Percentiles rank a stretch among this genome's conserved stretches.
Evolutionary conservation across 2,113 vertebrate genomes (phyloP).

Genomic region (Onychorhynchus coronatus): DNA sequence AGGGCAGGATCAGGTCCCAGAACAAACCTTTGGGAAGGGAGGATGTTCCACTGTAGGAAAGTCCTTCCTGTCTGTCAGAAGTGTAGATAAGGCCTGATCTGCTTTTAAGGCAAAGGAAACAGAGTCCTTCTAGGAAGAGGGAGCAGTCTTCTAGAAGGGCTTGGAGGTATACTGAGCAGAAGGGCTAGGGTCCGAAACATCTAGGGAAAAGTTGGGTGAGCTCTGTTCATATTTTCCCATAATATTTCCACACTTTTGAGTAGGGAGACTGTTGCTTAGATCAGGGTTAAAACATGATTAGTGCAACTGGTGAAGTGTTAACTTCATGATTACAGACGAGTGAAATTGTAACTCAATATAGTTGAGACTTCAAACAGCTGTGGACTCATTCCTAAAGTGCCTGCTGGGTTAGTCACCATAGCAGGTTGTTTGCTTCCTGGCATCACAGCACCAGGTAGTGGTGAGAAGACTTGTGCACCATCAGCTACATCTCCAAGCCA

Average conservation of each 20-base stretch:
- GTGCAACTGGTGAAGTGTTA: conserved; percentile 38
- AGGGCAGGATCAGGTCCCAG: neutral
- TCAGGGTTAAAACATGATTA: conserved; percentile 11
- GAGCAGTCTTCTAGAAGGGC: neutral
- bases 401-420: neutral
- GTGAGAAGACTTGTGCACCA: neutral
- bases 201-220: neutral
- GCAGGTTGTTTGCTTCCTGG: neutral
- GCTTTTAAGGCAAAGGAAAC: neutral
- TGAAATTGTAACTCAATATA: conserved; percentile 52
- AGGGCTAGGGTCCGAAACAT: neutral
- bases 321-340: conserved; percentile 25
- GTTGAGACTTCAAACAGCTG: conserved; percentile 48
- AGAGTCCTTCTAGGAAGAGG: neutral
- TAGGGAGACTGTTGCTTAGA: neutral
- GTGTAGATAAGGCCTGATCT: neutral
- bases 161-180: neutral
- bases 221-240: neutral
- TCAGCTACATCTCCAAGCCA: neutral
- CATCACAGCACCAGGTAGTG: neutral
- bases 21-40: neutral
- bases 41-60: neutral
- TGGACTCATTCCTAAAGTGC: neutral
- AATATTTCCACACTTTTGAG: neutral
- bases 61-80: neutral